Evolutionary conservation across 35 echinoderm and acorn worm genomes (phyloP).

Genomic region (Lytechinus variegatus): DNA sequence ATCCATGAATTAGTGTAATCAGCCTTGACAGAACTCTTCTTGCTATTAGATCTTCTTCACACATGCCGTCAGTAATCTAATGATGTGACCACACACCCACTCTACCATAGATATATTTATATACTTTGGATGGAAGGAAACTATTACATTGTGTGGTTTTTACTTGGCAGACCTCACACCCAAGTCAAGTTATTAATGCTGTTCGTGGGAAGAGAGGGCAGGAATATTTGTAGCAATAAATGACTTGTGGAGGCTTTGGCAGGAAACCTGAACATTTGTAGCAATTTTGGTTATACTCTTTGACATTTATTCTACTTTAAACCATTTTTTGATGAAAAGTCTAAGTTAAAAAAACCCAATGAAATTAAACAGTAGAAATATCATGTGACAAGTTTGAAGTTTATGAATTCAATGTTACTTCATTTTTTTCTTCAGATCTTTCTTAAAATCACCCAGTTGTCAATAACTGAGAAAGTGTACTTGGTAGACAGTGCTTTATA

Average conservation of each 20-base stretch:
- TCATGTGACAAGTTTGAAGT: too few relatives aligned
- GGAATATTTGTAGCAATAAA: not conserved
- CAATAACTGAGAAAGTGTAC: too few relatives aligned
- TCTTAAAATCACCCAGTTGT: too few relatives aligned
- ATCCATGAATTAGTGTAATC: not conserved
- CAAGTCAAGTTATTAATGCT: not conserved
- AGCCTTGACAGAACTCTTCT: not conserved
- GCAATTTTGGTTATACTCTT: too few relatives aligned
- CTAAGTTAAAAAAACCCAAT: too few relatives aligned
- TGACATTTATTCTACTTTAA: too few relatives aligned
- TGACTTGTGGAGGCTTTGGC: not conserved
- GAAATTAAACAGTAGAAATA: too few relatives aligned
- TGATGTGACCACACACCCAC: not conserved
- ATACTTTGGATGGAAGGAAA: not conserved
- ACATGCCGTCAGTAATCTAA: not conserved
- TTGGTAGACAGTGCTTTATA: too few relatives aligned
- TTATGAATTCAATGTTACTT: too few relatives aligned
- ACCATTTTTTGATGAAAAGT: too few relatives aligned
- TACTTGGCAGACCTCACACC: not conserved
- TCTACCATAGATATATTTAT: conserved; percentile 7
- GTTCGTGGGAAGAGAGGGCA: not conserved
- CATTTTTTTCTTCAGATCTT: too few relatives aligned
- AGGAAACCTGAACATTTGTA: not conserved
- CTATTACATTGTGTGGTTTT: not conserved
- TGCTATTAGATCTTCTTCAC: not conserved